Base-by-base conservation (phyloP, 2,888 invertebrate species). In the Caenorhabditis sp. region DNA sequence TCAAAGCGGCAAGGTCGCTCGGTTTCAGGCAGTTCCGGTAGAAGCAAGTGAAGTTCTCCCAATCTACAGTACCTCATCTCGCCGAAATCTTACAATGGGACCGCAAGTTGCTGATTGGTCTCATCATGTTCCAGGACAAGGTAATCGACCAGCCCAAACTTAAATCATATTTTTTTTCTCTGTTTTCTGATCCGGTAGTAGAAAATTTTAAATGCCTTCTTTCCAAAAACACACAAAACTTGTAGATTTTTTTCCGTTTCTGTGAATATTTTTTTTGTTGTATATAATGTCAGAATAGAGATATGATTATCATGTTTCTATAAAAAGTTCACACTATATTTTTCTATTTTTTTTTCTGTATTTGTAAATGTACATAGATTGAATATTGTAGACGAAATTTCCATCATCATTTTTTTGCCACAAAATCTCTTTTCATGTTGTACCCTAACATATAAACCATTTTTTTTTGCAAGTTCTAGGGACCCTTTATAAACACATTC, bases 11-110 rank as follows among this genome's bases (percentile, higher is more conserved):
- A 10, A n/a, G n/a, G n/a, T n/a, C n/a, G n/a, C n/a, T n/a, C 10
- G 31, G 10, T 31, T 31, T 23, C 89, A 96, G 95, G 95, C 96
- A 0, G 90, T 96, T 67, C 93, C 95, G 2, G 94, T 95, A 89
- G 97, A 99, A 90, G 97, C 99, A 0, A 96, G 95, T 90, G 99
- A 99, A 88, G 90, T 96, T 57, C 90, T 99, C 64, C 99, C 99
- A 0, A 93, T 99, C 77, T 99, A 95, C 91, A 97, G 97, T 90
- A 94, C 95, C 85, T 95, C 96, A 0, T 87, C 86, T 3, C 76
- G 83, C 12, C 77, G 87, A 4, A 77, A 82, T 26, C 66, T 86
- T 58, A 86, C 84, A 19, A 78, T 77, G 83, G 81, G 81, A 12
- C 74, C 82, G 6, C 85, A 82, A 63, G 82, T 77, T 4, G 82